These are phyloP conservation scores for Willisornis vidua DNA, from an alignment of 2,113 vertebrate genomes.

Conservation along the genomic window DNA sequence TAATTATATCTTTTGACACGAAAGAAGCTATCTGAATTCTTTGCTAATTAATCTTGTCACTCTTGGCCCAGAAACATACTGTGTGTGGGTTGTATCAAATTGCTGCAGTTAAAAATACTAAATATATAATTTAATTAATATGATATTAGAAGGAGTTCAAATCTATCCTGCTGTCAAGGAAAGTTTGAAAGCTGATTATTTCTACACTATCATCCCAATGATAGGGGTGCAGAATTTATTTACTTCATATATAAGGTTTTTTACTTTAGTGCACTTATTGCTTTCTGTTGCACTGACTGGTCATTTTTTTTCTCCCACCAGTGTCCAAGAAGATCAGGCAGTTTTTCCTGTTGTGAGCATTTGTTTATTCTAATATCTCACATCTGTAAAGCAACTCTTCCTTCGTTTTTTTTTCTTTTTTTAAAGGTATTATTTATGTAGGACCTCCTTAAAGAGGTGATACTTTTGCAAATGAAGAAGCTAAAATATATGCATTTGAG, in stretches of 20 bases:
- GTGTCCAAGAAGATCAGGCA: background rate
- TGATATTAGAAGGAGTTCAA: background rate
- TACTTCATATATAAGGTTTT: background rate
- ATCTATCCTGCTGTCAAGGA: background rate
- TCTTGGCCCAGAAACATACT: conserved; percentile 25
- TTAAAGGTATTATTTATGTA: background rate
- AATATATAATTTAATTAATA: conserved; percentile 39
- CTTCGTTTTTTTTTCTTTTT: background rate
- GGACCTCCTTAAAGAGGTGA: background rate
- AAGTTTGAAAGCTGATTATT: background rate
- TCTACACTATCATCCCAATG: background rate
- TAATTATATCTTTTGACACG: conserved; percentile 53
- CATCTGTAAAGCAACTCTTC: background rate
- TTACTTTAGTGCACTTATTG: background rate
- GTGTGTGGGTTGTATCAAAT: conserved; percentile 1
- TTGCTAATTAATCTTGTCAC: conserved; percentile 51
- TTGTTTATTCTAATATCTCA: background rate
- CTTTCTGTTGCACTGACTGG: background rate
- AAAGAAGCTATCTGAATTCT: conserved; percentile 1
- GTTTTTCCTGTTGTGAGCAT: background rate
- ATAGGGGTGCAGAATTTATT: background rate
- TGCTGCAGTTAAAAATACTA: conserved; percentile 20
- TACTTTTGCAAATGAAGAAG: background rate
- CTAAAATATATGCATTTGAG: background rate
- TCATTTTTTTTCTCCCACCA: background rate